Base-by-base conservation (phyloP, 1,140 invertebrate species). In the Colletes latitarsis region DNA sequence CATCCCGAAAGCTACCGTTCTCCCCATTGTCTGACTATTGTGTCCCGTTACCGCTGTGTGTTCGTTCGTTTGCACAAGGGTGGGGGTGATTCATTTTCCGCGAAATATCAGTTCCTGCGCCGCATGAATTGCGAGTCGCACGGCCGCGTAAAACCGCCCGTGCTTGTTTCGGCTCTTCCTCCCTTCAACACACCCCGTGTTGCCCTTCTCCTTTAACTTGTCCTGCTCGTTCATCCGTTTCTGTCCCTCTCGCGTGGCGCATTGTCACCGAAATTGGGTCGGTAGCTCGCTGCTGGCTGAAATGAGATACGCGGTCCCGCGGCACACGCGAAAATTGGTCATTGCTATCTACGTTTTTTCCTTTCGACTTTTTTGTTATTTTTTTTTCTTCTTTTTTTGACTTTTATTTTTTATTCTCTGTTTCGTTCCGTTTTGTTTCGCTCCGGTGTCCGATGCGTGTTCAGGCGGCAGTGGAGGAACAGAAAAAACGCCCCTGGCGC, bases 71-170 rank as follows among this genome's bases (percentile, higher is more conserved):
- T 89, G 87, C 91, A 88, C 87, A 89, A 90, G 86, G 49, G 43
- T 30, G 30, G 49, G 49, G 86, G 90, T 92, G 90, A 92, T 92
- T 92, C 90, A 93, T 93, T 92, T 85, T 89, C 90, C 81, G 85
- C 87, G 89, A 92, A 93, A 92, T 92, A 93, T 93, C 92, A 91
- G 91, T 92, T 90, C 90, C 92, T 91, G 89, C 85, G 80, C 83
- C 81, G 82, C 71, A 88, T 89, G 86, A 88, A 90, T 89, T 91
- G 88, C 88, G 85, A 88, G 81, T 87, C 64, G 71, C 79, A 78
- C 84, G 73, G 70, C 79, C 84, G 77, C 82, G 85, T 88, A 88
- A 88, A 90, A 78, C 77, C 76, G 58, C 75, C 30, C 6, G 21
- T 84, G 81, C 71, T 63, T 64, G 67, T 57, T 63, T 14, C 41